These are phyloP conservation scores for Rhinoraja longicauda DNA, from an alignment of 2,797 vertebrate genomes.

Conservation along the genomic window DNA sequence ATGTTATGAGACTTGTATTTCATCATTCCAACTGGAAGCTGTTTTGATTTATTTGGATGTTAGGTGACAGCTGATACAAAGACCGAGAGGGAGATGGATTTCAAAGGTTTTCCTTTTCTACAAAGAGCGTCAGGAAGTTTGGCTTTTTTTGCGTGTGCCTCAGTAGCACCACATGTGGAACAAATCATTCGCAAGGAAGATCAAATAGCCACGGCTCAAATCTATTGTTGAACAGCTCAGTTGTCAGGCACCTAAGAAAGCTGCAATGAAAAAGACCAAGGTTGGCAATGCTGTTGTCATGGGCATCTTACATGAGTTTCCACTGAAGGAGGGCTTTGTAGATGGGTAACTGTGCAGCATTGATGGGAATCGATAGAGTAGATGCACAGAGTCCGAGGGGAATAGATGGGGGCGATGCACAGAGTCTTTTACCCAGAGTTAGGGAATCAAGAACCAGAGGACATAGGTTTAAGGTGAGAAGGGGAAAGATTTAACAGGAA, in stretches of 20 bases:
- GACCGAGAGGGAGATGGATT: background rate
- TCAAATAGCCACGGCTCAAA: background rate
- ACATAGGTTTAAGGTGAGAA: too few relatives aligned
- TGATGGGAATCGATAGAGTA: too few relatives aligned
- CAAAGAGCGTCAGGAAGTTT: background rate
- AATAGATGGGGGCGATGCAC: too few relatives aligned
- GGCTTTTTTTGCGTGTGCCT: background rate
- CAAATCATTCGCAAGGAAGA: background rate
- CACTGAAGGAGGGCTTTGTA: background rate
- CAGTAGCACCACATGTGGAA: background rate
- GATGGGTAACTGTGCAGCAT: too few relatives aligned
- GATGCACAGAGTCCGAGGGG: too few relatives aligned
- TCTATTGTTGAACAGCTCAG: background rate
- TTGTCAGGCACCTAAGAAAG: background rate
- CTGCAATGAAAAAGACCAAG: background rate
- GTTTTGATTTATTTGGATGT: conserved; percentile 1
- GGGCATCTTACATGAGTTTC: background rate
- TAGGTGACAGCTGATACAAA: background rate
- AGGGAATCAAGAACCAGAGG: too few relatives aligned
- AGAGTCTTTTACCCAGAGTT: too few relatives aligned
- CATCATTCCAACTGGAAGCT: background rate
- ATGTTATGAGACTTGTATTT: background rate
- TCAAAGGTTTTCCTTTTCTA: background rate
- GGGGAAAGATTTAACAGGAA: too few relatives aligned
- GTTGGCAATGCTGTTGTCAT: background rate